A percentile compares a stretch with the other conserved stretches of the same genome.
Conservation (phyloP, 1,140 invertebrate genomes). For the Sweltsa coloradensis region DNA sequence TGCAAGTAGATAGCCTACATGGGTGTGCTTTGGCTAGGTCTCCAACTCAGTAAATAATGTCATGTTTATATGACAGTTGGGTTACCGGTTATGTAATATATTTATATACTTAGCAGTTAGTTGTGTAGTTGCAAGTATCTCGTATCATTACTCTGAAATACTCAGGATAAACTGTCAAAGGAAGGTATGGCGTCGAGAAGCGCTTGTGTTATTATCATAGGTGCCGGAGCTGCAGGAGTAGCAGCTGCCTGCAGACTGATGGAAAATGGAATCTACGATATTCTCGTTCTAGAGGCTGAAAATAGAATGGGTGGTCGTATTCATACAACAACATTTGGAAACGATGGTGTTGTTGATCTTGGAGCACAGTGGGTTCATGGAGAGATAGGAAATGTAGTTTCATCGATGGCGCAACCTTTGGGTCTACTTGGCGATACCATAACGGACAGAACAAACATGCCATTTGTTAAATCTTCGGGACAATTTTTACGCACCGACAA, state of each 20-base stretch:
- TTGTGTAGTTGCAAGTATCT: no score
- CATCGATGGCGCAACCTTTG: conserved; percentile 17
- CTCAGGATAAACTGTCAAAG: no score
- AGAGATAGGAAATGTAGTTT: conserved; percentile 24
- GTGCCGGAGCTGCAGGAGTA: conserved; percentile 45
- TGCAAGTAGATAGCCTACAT: no score
- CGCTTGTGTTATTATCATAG: conserved; percentile 45
- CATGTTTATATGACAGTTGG: no score
- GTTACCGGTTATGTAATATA: no score
- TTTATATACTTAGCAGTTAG: no score
- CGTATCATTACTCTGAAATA: no score
- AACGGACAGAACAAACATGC: not conserved
- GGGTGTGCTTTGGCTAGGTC: no score
- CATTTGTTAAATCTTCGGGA: conserved; percentile 7
- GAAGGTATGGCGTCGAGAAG: no score
- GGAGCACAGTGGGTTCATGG: conserved; percentile 40
- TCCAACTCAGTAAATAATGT: no score
- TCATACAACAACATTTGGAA: conserved; percentile 30
- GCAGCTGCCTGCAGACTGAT: conserved; percentile 38
- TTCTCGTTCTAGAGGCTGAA: conserved; percentile 54
- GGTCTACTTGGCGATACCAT: conserved; percentile 1
- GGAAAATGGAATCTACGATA: conserved; percentile 32
- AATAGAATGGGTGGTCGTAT: conserved; percentile 57
- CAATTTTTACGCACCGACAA: conserved; percentile 6
- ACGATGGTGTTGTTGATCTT: conserved; percentile 27